Evolutionary conservation across 2,113 vertebrate genomes (phyloP), one percentile per base, ranked within the genome.

Genomic region (Scalopus aquaticus): DNA sequence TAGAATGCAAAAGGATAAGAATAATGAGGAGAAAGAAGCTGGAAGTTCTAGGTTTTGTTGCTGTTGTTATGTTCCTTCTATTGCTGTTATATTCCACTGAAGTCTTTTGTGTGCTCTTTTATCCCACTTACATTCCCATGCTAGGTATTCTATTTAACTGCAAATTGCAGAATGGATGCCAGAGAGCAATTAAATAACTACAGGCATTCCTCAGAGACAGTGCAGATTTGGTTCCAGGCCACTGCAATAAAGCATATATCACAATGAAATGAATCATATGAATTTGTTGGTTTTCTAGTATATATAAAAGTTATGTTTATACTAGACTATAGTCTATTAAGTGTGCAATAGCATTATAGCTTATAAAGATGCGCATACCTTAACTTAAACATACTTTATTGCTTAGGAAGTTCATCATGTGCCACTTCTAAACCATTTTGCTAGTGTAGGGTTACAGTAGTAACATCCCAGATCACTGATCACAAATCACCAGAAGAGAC

Each of bases 1-100:
- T 37, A 85, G 54, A 93, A 95, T 67, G 46, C 37, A 90, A 91
- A 92, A 60, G n/a, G 51, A n/a, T 60, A 86, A 73, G 82, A 91
- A 86, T 58, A 88, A 72, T 12, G 24, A 83, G 26, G 76, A 30
- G 49, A 65, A 67, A 91, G 22, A 58, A 54, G 20, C 17, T 22
- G 4, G 42, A 83, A 80, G 39, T 39, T 91, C 51, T 77, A 51
- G 9, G 19, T 13, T 84, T 62, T 79, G 49, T 60, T 80, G 32
- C 28, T 77, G 1, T 30, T 60, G 1, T 35, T 37, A 20, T 20
- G 35, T 69, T 22, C 19, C n/a, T 20, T 15, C 9, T n/a, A 22
- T 51, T 60, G 58, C 28, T 60, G 35, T 56, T 73, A 51, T n/a
- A 44, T 81, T 91, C 77, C 60, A 70, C 51, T 77, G 90, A 46